Percentiles rank a stretch among this genome's conserved stretches.
Evolutionary conservation across 2,888 invertebrate species (phyloP).

Genomic region (Lycophotia porphyrea): DNA sequence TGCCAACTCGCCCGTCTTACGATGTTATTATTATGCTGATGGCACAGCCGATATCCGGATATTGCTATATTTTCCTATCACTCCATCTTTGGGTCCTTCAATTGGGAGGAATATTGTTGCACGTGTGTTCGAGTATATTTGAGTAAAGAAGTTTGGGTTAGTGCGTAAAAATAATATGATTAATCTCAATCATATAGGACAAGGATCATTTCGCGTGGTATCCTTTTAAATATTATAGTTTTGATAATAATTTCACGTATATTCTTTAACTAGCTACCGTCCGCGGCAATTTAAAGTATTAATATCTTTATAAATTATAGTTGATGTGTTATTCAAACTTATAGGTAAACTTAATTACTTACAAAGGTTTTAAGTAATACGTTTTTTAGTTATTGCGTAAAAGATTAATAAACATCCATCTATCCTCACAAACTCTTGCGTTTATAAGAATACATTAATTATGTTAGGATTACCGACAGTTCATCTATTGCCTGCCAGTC

Average conservation of each 20-base stretch:
- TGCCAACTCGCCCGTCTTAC: slow-evolving; percentile 60
- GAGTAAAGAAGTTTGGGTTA: not conserved
- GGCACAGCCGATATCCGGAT: slow-evolving; percentile 52
- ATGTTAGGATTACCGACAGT: not conserved
- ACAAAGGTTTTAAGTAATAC: not conserved
- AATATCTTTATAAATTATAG: too few relatives aligned
- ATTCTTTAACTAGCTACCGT: not conserved
- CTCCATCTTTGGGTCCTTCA: slow-evolving; percentile 43
- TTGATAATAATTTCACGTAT: not conserved
- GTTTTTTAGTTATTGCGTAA: not conserved
- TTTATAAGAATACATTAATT: not conserved
- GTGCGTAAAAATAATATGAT: slow-evolving; percentile 14
- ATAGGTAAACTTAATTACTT: too few relatives aligned
- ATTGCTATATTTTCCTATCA: slow-evolving; percentile 60
- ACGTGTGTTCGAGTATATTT: slow-evolving; percentile 34
- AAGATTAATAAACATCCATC: not conserved
- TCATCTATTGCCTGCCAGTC: not conserved
- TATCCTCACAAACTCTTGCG: not conserved
- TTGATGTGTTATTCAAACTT: not conserved
- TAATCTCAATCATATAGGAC: not conserved
- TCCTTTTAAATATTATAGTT: not conserved
- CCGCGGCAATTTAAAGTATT: not conserved
- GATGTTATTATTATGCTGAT: slow-evolving; percentile 67
- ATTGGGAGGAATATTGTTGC: slow-evolving; percentile 43
- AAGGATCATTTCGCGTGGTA: not conserved